Percentiles rank a stretch among this genome's conserved stretches.
phyloP scores from a whole-genome alignment of 1,140 invertebrate species.

The Habropoda laboriosa region DNA sequence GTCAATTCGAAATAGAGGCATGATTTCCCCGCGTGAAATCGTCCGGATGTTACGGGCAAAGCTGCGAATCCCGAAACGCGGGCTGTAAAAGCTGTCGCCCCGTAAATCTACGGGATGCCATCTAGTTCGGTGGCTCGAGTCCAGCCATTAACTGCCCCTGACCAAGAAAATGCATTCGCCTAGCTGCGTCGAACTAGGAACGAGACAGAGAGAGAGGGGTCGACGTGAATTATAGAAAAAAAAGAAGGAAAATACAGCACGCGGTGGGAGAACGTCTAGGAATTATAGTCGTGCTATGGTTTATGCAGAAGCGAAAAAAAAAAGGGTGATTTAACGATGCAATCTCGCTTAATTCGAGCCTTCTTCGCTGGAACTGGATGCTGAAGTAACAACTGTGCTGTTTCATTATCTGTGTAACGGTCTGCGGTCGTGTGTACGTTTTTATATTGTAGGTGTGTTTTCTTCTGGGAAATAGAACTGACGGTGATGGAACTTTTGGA shows the following conservation, averaged over 20 bases:
- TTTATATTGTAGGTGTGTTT: not conserved
- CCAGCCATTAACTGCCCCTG: slow-evolving; percentile 41
- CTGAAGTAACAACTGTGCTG: not conserved
- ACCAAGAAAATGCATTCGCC: slow-evolving; percentile 35
- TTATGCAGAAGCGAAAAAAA: slow-evolving; percentile 5
- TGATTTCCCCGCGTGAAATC: slow-evolving; percentile 52
- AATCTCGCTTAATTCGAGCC: slow-evolving; percentile 10
- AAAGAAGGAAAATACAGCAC: not conserved
- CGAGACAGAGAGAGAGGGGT: not conserved
- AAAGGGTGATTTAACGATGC: slow-evolving; percentile 9
- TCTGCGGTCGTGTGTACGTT: not conserved
- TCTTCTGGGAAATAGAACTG: too few relatives aligned
- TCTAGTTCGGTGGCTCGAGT: slow-evolving; percentile 26
- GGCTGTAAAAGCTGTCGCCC: slow-evolving; percentile 55
- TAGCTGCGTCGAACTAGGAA: not conserved
- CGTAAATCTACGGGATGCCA: slow-evolving; percentile 63
- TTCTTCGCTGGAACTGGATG: not conserved
- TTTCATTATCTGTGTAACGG: not conserved
- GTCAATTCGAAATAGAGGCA: slow-evolving; percentile 25
- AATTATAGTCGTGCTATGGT: not conserved
- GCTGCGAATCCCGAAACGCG: slow-evolving; percentile 66
- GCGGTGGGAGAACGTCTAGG: not conserved
- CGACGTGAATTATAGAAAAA: not conserved
- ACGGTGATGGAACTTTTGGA: too few relatives aligned
- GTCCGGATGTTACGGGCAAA: slow-evolving; percentile 54